A percentile compares a stretch with the other conserved stretches of the same genome.
Conservation (phyloP, 2,888 invertebrate species). For the Tromatobia lineatoria region DNA sequence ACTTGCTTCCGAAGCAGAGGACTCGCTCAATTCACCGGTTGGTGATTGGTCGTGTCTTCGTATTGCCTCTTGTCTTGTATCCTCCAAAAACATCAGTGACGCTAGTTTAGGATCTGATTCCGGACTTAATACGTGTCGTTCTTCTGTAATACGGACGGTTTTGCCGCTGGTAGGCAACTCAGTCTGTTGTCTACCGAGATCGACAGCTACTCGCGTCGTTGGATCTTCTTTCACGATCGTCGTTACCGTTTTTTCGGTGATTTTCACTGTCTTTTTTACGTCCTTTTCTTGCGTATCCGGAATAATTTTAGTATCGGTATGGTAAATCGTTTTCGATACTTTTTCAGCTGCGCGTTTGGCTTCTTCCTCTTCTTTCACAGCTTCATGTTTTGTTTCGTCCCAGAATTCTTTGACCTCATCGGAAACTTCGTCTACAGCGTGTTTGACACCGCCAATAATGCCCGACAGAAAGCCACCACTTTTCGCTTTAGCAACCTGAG, state of each 20-base stretch:
- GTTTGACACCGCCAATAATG: conserved; percentile 74
- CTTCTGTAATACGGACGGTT: conserved; percentile 59
- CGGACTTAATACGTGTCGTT: conserved; percentile 42
- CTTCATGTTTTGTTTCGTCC: conserved; percentile 77
- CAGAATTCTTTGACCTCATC: conserved; percentile 77
- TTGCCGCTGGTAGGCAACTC: background rate
- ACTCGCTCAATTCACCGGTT: conserved; percentile 53
- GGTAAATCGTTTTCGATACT: conserved; percentile 55
- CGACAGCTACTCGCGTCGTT: conserved; percentile 17
- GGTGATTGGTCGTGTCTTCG: conserved; percentile 35
- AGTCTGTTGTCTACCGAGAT: conserved; percentile 4
- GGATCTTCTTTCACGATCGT: conserved; percentile 16
- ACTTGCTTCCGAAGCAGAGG: conserved; percentile 68
- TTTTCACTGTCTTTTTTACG: conserved; percentile 40
- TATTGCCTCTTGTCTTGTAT: conserved; percentile 56
- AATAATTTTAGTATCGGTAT: conserved; percentile 56
- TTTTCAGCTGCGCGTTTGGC: conserved; percentile 68
- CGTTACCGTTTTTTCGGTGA: conserved; percentile 38
- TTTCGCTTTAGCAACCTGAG: conserved; percentile 70
- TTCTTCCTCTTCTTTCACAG: conserved; percentile 70
- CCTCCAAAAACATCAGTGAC: conserved; percentile 68
- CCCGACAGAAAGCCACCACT: conserved; percentile 72
- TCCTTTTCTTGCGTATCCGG: conserved; percentile 48
- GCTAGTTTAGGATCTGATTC: conserved; percentile 71
- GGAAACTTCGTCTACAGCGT: conserved; percentile 72